Evolutionary conservation across 2,888 invertebrate genomes (phyloP), one percentile per base, ranked within the genome.

Genomic region (Auanema freiburgensis): DNA sequence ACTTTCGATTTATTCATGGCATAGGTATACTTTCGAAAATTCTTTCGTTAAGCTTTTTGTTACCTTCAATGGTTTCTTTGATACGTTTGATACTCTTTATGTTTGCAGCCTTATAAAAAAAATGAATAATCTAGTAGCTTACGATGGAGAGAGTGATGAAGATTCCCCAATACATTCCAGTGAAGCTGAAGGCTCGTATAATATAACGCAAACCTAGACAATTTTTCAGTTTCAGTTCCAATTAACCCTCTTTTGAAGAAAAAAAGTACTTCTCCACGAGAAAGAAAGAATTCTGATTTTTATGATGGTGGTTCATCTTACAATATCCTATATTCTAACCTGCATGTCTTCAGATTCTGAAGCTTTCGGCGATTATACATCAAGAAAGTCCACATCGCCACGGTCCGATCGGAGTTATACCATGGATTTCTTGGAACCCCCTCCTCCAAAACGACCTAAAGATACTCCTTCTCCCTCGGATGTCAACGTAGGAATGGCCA

Each of bases 101-200:
- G 33, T 33, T 33, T 33, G 33, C 33, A 33, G 33, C 33, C 8
- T 33, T 33, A n/a, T n/a, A 5, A 33, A 33, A 33, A 33, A 33
- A 33, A 72, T 72, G 72, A 67, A 67, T 54, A 72, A 67, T 54
- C 51, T 72, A 21, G 72, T 69, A 10, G 69, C 59, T 8, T 72
- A 72, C 21, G 69, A 63, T 43, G 66, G 61, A 1, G 69, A 69
- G 16, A 72, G 72, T 57, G 72, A 72, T 53, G 72, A 72, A 1
- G 72, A 72, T 8, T 72, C 72, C 11, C 69, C 72, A 8, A 33
- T 64, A 56, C 53, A 67, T 40, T 54, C 59, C 11, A 62, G 64
- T 4, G 54, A 41, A 18, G 63, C 12, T n/a, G 62, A 69, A 50
- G 66, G 70, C 65, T 24, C 18, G 49, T 57, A 16, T 24, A 49